Percentiles rank a stretch among this genome's conserved stretches.
Conservation (phyloP, 1,140 invertebrate genomes). For the Dufourea novaeangliae region DNA sequence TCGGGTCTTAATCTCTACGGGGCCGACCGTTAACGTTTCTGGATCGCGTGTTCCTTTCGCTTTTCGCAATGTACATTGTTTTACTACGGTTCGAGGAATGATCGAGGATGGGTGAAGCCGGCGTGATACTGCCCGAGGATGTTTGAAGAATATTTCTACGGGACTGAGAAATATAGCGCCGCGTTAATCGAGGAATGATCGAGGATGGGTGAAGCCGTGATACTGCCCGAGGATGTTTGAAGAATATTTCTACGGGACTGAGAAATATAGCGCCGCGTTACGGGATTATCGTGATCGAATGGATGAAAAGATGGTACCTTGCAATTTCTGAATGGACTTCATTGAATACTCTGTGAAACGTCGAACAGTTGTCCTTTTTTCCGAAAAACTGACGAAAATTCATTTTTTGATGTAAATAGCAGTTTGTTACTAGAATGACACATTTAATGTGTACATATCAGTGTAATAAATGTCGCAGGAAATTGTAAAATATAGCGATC, state of each 20-base stretch:
- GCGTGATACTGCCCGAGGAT: background rate
- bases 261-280: background rate
- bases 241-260: background rate
- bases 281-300: background rate
- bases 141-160: background rate
- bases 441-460: too few relatives aligned
- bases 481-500: too few relatives aligned
- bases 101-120: background rate
- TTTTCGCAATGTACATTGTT: slow-evolving; percentile 45
- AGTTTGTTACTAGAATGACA: too few relatives aligned
- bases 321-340: too few relatives aligned
- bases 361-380: too few relatives aligned
- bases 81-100: slow-evolving; percentile 3
- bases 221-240: slow-evolving; percentile 5
- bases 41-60: slow-evolving; percentile 43
- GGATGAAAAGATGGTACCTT: too few relatives aligned
- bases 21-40: slow-evolving; percentile 25
- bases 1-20: slow-evolving; percentile 50
- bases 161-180: background rate
- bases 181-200: background rate
- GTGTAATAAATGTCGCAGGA: too few relatives aligned
- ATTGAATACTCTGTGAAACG: too few relatives aligned
- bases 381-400: too few relatives aligned
- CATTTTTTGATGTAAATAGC: too few relatives aligned
- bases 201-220: too few relatives aligned